Evolutionary conservation across 2,113 vertebrate genomes (phyloP), one percentile per base, ranked within the genome.

Genomic region (Cottus gobio): DNA sequence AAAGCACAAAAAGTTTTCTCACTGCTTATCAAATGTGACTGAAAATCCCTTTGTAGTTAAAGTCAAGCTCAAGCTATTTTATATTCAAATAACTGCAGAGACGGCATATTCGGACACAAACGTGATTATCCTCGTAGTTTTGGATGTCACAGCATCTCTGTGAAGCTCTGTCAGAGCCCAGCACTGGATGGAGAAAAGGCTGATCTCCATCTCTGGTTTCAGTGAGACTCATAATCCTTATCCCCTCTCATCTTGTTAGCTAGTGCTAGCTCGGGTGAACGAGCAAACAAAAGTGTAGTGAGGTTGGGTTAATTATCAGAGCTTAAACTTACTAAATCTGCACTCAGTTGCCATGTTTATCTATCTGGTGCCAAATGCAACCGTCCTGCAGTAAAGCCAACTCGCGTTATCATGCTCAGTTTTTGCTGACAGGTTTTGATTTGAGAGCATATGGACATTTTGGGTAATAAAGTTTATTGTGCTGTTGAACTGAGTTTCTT

Each of bases 171-270:
- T 58, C 12, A 24, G 50, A 61, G 20, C 24, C 26, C 39, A 60
- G 69, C 36, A 20, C 24, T 28, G 15, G 15, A 31, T 58, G 46
- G 8, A 31, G 15, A 62, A 50, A 52, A 57, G 15, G 74, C 42
- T 90, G 73, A 87, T 79, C 78, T 54, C 52, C 26, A 62, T 39
- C 58, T 42, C 8, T 0, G 28, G 39, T 84, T 58, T 80, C 48
- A 83, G 28, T 52, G 56, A 66, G 75, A 64, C 63, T 78, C 50
- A 26, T 65, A 71, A 71, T 87, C 85, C 84, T 90, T 73, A 92
- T 91, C 87, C 83, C 42, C 15, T 66, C 15, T 92, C 66, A 93
- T 92, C 88, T 84, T 18, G 73, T 93, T 90, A 91, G 80, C 78
- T 16, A 10, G 26, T 85, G 60, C 79, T 36, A 60, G 79, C 75